phyloP scores from a whole-genome alignment of 2,797 vertebrate genomes.

The Notolabrus celidotus region DNA sequence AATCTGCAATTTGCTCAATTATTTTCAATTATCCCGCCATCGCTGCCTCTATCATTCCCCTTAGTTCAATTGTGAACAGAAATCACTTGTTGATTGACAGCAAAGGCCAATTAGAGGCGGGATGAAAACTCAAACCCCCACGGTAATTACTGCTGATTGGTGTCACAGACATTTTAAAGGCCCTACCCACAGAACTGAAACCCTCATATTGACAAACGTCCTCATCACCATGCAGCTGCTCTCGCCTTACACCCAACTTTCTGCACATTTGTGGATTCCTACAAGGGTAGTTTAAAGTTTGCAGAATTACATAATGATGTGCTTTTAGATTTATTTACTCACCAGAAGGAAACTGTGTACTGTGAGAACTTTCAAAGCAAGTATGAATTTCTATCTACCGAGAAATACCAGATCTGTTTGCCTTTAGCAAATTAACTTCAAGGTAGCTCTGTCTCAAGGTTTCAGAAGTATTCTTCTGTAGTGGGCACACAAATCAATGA shows the following conservation, averaged over 20 bases:
- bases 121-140: conserved; percentile 73
- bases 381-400: conserved; percentile 50
- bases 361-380: conserved; percentile 52
- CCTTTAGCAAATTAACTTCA: conserved; percentile 75
- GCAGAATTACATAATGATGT: conserved; percentile 49
- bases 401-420: conserved; percentile 51
- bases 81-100: conserved; percentile 89
- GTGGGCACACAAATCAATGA: conserved; percentile 61
- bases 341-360: conserved; percentile 31
- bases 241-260: conserved; percentile 4
- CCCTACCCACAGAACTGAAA: conserved; percentile 57
- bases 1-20: conserved; percentile 85
- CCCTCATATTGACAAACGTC: conserved; percentile 44
- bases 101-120: conserved; percentile 81
- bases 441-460: conserved; percentile 69
- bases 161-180: conserved; percentile 78
- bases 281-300: conserved; percentile 35
- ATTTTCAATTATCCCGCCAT: conserved; percentile 87
- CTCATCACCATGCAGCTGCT: conserved; percentile 22
- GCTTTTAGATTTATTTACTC: conserved; percentile 42
- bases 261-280: conserved; percentile 22
- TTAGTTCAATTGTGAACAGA: conserved; percentile 82
- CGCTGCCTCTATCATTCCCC: conserved; percentile 78
- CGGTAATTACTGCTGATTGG: conserved; percentile 84
- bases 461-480: conserved; percentile 60